These are phyloP conservation scores for Aphaenogaster floridana DNA, from an alignment of 1,140 invertebrate species.

Conservation along the genomic window DNA sequence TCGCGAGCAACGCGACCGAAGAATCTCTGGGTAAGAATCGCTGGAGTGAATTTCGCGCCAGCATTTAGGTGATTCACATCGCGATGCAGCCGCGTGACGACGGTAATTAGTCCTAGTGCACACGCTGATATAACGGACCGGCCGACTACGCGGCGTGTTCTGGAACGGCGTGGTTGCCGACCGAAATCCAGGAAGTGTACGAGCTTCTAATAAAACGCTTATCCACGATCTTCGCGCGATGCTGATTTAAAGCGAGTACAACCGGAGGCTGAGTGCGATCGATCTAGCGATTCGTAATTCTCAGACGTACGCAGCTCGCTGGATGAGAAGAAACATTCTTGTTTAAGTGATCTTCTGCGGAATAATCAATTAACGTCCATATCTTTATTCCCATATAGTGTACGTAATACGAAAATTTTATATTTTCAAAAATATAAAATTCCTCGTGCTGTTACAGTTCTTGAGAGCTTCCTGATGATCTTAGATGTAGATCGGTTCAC, in stretches of 20 bases:
- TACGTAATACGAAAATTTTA: background rate
- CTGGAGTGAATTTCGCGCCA: slow-evolving; percentile 46
- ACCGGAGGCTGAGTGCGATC: background rate
- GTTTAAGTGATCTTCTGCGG: background rate
- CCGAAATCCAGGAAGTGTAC: slow-evolving; percentile 38
- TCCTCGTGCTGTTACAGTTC: background rate
- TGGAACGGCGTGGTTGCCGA: slow-evolving; percentile 25
- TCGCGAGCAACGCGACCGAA: slow-evolving; percentile 7
- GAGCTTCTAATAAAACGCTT: slow-evolving; percentile 9
- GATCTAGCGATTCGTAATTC: slow-evolving; percentile 10
- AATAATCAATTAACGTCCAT: background rate
- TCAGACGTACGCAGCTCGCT: background rate
- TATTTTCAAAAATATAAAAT: background rate
- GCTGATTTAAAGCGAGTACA: background rate
- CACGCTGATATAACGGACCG: background rate
- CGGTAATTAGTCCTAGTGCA: slow-evolving; percentile 60
- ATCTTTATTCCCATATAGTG: background rate
- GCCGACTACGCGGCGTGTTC: slow-evolving; percentile 5
- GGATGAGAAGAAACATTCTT: slow-evolving; percentile 4
- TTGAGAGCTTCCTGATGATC: background rate
- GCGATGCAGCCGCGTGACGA: slow-evolving; percentile 41
- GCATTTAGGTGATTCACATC: slow-evolving; percentile 48
- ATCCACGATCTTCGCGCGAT: slow-evolving; percentile 10
- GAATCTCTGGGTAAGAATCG: slow-evolving; percentile 52
- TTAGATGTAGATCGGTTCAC: background rate